A percentile compares a stretch with the other conserved stretches of the same genome.
phyloP scores from a whole-genome alignment of 2,888 invertebrate genomes.

The Drosophila atripex region DNA sequence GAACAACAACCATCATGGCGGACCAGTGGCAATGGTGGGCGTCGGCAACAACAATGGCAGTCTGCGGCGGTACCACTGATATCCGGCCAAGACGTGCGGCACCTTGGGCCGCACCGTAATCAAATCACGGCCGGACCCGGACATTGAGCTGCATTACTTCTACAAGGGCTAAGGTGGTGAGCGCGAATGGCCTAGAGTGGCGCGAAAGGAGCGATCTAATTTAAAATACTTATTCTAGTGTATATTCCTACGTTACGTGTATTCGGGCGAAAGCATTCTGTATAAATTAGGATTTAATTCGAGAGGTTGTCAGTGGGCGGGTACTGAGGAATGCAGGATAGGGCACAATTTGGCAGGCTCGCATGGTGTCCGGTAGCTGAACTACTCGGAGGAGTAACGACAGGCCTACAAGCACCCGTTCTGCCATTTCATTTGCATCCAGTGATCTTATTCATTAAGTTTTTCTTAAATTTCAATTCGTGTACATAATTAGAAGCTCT shows the following conservation, averaged over 20 bases:
- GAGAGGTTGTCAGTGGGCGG: slow-evolving; percentile 18
- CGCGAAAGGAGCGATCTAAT: slow-evolving; percentile 24
- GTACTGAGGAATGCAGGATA: slow-evolving; percentile 4
- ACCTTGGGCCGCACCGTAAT: slow-evolving; percentile 64
- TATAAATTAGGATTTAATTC: slow-evolving; percentile 70
- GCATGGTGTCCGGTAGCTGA: background rate
- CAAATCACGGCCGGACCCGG: slow-evolving; percentile 48
- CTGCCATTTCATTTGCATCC: slow-evolving; percentile 68
- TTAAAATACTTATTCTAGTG: slow-evolving; percentile 42
- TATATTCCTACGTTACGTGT: slow-evolving; percentile 51
- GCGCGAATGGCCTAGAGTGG: background rate
- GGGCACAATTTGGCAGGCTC: slow-evolving; percentile 32
- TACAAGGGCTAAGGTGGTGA: slow-evolving; percentile 60
- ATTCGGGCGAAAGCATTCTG: slow-evolving; percentile 61
- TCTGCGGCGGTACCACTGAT: slow-evolving; percentile 82
- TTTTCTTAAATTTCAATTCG: slow-evolving; percentile 52
- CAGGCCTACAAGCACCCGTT: background rate
- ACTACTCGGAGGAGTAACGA: background rate
- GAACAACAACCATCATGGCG: slow-evolving; percentile 68
- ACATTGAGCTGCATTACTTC: slow-evolving; percentile 78
- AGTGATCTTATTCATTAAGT: slow-evolving; percentile 81
- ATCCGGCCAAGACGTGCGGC: slow-evolving; percentile 76
- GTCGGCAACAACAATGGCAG: slow-evolving; percentile 79
- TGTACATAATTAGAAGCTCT: slow-evolving; percentile 58
- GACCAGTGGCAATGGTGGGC: slow-evolving; percentile 36